Evolutionary conservation across 1,140 invertebrate species (phyloP).

Genomic region (Zaprionus ornatus): DNA sequence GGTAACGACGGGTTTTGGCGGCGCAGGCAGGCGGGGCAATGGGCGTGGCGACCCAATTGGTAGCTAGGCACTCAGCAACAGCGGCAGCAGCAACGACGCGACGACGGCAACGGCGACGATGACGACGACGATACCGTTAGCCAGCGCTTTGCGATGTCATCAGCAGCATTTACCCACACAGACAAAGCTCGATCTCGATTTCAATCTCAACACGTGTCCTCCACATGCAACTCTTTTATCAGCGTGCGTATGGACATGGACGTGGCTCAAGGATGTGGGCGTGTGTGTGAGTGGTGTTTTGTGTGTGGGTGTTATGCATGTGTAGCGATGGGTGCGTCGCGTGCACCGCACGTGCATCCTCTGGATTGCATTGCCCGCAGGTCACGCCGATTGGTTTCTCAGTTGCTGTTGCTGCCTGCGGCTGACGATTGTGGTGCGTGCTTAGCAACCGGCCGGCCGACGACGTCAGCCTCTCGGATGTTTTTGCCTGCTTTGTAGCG

Average conservation of each 20-base stretch:
- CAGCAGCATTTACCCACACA: conserved; percentile 39
- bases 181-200: conserved; percentile 14
- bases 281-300: conserved; percentile 35
- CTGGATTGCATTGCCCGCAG: conserved; percentile 2
- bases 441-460: conserved; percentile 60
- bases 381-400: conserved; percentile 5
- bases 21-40: conserved; percentile 59
- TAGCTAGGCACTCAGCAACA: conserved; percentile 69
- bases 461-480: conserved; percentile 49
- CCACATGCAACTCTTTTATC: conserved; percentile 32
- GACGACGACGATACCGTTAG: conserved; percentile 14
- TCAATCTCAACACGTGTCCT: conserved; percentile 19
- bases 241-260: conserved; percentile 20
- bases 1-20: conserved; percentile 54
- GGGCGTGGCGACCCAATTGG: conserved; percentile 54
- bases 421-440: conserved; percentile 50
- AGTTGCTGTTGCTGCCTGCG: conserved; percentile 51
- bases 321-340: conserved; percentile 29
- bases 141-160: conserved; percentile 5
- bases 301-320: conserved; percentile 23
- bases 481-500: conserved; percentile 53
- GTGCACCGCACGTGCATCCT: conserved; percentile 45
- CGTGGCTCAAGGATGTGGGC: conserved; percentile 27
- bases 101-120: conserved; percentile 23
- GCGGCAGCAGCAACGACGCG: conserved; percentile 45